Evolutionary conservation across 2,888 invertebrate species (phyloP).

Genomic region (Galerucella pusilla): DNA sequence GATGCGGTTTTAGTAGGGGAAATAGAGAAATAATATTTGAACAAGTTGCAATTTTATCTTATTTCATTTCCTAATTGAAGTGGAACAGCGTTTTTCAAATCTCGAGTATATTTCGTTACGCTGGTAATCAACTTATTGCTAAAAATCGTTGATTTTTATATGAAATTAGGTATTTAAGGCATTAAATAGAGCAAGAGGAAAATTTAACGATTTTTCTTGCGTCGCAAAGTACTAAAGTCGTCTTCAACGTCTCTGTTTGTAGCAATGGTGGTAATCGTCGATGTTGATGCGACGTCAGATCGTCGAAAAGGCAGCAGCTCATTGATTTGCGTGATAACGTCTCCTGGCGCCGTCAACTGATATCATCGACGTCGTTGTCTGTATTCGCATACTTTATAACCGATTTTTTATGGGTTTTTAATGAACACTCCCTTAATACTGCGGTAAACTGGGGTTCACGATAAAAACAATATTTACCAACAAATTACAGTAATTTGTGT

Average conservation of each 20-base stretch:
- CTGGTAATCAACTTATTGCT: neutral
- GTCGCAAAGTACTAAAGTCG: neutral
- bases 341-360: slow-evolving; percentile 57
- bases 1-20: too few relatives aligned
- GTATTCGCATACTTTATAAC: slow-evolving; percentile 45
- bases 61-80: neutral
- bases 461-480: slow-evolving; percentile 11
- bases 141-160: neutral
- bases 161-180: neutral
- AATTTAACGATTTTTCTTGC: neutral
- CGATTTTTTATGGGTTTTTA: slow-evolving; percentile 59
- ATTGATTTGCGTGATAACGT: slow-evolving; percentile 57
- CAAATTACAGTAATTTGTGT: neutral
- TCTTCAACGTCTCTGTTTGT: slow-evolving; percentile 3
- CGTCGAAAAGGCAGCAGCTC: slow-evolving; percentile 49
- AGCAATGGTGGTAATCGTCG: slow-evolving; percentile 4
- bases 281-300: slow-evolving; percentile 39
- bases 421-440: slow-evolving; percentile 55
- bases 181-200: slow-evolving; percentile 7
- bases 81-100: too few relatives aligned
- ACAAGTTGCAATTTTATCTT: neutral
- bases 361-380: slow-evolving; percentile 56
- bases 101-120: neutral
- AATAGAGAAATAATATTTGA: too few relatives aligned
- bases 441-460: slow-evolving; percentile 36